Percentiles rank a stretch among this genome's conserved stretches.
phyloP scores from a whole-genome alignment of 2,888 invertebrate species.

The Rhopalosiphum nymphaeae region DNA sequence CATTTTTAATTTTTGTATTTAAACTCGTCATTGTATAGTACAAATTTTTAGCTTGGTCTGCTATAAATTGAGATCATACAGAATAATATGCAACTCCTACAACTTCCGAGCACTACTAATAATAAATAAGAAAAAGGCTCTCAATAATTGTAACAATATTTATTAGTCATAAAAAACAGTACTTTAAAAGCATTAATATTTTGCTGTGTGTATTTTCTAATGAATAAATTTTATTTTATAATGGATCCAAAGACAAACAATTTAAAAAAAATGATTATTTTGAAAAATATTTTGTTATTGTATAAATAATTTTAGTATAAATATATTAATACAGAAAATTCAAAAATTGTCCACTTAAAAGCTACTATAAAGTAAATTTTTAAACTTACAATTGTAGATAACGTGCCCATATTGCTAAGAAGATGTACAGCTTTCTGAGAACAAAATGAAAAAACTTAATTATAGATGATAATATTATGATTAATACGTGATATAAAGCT shows the following conservation, averaged over 20 bases:
- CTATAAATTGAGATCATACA: too few species aligned
- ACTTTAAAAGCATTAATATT: background rate
- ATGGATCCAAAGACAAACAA: background rate
- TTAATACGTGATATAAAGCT: background rate
- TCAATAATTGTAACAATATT: background rate
- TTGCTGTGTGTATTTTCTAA: background rate
- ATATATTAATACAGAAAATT: background rate
- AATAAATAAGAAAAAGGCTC: background rate
- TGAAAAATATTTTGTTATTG: background rate
- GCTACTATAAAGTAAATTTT: background rate
- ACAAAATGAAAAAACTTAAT: background rate
- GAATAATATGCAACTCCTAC: too few species aligned
- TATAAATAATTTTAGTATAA: background rate
- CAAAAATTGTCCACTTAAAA: background rate
- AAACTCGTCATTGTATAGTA: too few species aligned
- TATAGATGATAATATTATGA: background rate
- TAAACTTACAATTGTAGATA: constrained; percentile 34
- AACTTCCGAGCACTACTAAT: too few species aligned
- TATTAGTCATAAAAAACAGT: background rate
- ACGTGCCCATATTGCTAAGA: constrained; percentile 32
- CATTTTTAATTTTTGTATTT: too few species aligned
- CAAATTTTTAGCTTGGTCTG: too few species aligned
- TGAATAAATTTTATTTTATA: background rate
- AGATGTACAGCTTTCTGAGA: background rate
- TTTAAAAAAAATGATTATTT: too few species aligned